These are phyloP conservation scores for Drosophila paracracens DNA, from an alignment of 2,888 invertebrate species.

Conservation along the genomic window DNA sequence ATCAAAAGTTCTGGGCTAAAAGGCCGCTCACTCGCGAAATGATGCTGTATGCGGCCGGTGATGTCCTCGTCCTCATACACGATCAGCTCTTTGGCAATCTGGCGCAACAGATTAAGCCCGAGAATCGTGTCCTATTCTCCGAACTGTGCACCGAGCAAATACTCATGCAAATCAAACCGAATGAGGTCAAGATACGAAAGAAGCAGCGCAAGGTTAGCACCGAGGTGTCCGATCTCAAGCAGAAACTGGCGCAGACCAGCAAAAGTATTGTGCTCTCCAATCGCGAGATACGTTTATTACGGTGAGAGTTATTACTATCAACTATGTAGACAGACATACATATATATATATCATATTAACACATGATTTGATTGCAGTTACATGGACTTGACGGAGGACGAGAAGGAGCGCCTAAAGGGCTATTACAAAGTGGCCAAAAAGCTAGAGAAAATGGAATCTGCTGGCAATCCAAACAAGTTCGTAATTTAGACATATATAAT, in stretches of 20 bases:
- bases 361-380: constrained; percentile 86
- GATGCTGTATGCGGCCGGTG: constrained; percentile 95
- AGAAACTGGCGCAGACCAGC: constrained; percentile 91
- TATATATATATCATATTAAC: background rate
- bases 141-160: constrained; percentile 95
- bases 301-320: constrained; percentile 84
- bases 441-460: constrained; percentile 94
- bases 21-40: constrained; percentile 95
- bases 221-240: constrained; percentile 94
- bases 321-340: background rate
- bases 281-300: constrained; percentile 93
- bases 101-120: constrained; percentile 89
- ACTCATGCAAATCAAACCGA: constrained; percentile 93
- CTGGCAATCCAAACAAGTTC: constrained; percentile 88
- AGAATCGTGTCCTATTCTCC: constrained; percentile 90
- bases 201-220: constrained; percentile 96
- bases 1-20: constrained; percentile 95
- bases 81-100: constrained; percentile 92
- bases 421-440: constrained; percentile 97
- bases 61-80: constrained; percentile 94
- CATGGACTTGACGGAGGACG: constrained; percentile 95
- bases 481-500: constrained; percentile 2
- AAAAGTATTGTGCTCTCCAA: constrained; percentile 96
- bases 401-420: constrained; percentile 95
- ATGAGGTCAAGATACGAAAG: constrained; percentile 94